Percentiles rank a stretch among this genome's conserved stretches.
phyloP scores from a whole-genome alignment of 2,797 vertebrate species.

The Champsocephalus esox region DNA sequence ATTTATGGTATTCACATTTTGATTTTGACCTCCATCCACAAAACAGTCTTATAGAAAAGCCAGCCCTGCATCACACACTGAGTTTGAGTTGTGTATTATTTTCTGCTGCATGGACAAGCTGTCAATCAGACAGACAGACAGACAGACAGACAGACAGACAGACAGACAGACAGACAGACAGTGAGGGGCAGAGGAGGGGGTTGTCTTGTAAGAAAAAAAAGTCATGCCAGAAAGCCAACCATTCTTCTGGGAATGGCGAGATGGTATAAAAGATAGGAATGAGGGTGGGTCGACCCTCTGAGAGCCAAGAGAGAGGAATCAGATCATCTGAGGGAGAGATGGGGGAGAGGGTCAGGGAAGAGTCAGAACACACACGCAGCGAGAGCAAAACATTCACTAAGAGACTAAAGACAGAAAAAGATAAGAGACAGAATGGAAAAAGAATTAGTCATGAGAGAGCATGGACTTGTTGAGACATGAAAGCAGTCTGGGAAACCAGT shows the following conservation, averaged over 20 bases:
- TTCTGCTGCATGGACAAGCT: constrained; percentile 49
- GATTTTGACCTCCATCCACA: constrained; percentile 37
- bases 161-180: background rate
- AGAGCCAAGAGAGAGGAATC: constrained; percentile 66
- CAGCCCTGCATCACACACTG: constrained; percentile 15
- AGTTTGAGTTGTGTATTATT: constrained; percentile 33
- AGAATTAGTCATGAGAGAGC: constrained; percentile 1
- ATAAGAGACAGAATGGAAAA: constrained; percentile 5
- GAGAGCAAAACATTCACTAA: background rate
- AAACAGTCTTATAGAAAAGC: constrained; percentile 16
- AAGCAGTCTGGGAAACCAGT: constrained; percentile 54
- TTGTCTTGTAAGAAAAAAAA: constrained; percentile 34
- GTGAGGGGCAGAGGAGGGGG: constrained; percentile 26
- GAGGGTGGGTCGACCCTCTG: constrained; percentile 76
- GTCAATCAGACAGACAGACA: background rate
- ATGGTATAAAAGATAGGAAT: constrained; percentile 76
- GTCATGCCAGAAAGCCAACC: constrained; percentile 56
- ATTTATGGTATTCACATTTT: constrained; percentile 12
- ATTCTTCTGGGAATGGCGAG: constrained; percentile 71
- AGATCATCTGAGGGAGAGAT: constrained; percentile 70
- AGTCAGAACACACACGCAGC: constrained; percentile 32
- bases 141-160: constrained; percentile 3
- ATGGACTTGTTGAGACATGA: constrained; percentile 79
- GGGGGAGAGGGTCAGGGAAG: constrained; percentile 37
- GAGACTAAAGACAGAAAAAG: background rate